Evolutionary conservation across 2,888 invertebrate species (phyloP).

Genomic region (Osmoderma eremita): DNA sequence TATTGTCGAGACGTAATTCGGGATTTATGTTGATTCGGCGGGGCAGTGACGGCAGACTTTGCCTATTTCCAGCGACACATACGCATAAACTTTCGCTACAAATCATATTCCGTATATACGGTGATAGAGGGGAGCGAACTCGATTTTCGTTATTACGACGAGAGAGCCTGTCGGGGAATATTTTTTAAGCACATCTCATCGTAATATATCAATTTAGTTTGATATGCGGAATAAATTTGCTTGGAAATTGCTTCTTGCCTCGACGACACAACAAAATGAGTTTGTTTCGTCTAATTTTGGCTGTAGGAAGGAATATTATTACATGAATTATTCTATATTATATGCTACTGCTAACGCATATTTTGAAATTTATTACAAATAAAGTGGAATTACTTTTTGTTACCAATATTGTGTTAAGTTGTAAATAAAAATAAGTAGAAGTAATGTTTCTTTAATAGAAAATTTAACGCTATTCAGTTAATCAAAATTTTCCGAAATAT

Average conservation of each 20-base stretch:
- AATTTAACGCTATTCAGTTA: too few species aligned
- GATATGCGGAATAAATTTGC: background rate
- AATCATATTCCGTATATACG: conserved; percentile 15
- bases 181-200: background rate
- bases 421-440: too few species aligned
- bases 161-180: background rate
- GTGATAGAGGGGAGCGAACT: background rate
- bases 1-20: conserved; percentile 35
- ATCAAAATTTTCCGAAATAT: too few species aligned
- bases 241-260: background rate
- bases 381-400: too few species aligned
- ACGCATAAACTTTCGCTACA: conserved; percentile 4
- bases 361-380: too few species aligned
- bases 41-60: background rate
- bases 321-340: too few species aligned
- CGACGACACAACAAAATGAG: background rate
- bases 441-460: too few species aligned
- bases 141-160: conserved; percentile 1
- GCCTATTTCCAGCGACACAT: conserved; percentile 9
- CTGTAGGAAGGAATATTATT: too few species aligned
- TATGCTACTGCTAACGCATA: too few species aligned
- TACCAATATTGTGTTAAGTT: too few species aligned
- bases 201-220: conserved; percentile 9
- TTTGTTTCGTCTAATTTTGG: background rate
- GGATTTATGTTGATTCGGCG: conserved; percentile 11